phyloP scores from a whole-genome alignment of 2,888 invertebrate species.

The Hydrotaea cyrtoneurina region DNA sequence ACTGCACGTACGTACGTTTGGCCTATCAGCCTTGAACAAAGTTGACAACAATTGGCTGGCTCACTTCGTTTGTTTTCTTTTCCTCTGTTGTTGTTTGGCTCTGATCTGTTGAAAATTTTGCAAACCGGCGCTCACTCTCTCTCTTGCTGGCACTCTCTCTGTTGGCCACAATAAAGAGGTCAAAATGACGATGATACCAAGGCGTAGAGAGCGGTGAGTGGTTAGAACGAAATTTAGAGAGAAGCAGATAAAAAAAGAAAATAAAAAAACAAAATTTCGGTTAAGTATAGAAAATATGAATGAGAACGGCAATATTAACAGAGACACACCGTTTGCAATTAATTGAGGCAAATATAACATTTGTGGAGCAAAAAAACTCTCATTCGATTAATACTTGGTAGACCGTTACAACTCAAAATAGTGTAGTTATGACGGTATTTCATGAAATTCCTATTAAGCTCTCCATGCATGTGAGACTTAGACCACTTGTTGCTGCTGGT shows the following conservation, averaged over 20 bases:
- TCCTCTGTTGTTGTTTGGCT: conserved; percentile 14
- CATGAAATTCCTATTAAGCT: too few species aligned
- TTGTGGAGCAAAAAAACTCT: neutral
- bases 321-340: neutral
- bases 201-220: neutral
- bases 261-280: neutral
- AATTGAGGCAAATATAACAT: neutral
- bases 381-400: too few species aligned
- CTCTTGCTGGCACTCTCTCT: neutral
- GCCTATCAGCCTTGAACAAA: conserved; percentile 25
- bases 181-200: neutral
- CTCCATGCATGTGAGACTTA: too few species aligned
- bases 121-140: neutral
- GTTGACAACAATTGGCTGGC: conserved; percentile 12
- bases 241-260: neutral
- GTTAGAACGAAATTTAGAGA: neutral
- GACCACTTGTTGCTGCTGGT: neutral
- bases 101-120: neutral
- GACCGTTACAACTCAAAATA: too few species aligned
- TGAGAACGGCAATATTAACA: neutral
- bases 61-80: neutral
- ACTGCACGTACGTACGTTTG: neutral
- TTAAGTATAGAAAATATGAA: neutral
- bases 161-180: neutral
- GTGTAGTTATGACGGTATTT: too few species aligned